These are phyloP conservation scores for Lasioglossum morio DNA, from an alignment of 2,888 invertebrate species.

Conservation along the genomic window DNA sequence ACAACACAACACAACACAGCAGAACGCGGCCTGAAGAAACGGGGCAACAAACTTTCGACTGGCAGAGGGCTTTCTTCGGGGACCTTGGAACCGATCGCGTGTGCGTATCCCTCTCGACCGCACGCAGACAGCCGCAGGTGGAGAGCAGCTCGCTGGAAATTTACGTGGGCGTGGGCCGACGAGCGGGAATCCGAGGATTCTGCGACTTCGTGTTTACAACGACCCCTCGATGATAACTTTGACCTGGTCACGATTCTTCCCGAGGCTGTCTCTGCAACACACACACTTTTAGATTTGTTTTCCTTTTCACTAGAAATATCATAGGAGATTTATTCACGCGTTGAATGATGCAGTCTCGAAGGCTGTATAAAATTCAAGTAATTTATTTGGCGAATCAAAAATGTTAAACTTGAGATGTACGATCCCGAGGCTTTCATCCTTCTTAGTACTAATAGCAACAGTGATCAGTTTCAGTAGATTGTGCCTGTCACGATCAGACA, in stretches of 20 bases:
- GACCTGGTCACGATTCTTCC: not conserved
- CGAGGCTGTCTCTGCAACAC: not conserved
- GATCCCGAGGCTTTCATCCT: not conserved
- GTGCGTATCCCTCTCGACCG: slow-evolving; percentile 47
- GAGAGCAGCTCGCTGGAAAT: slow-evolving; percentile 28
- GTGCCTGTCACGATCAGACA: not conserved
- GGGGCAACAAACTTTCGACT: slow-evolving; percentile 74
- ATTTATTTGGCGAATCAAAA: not conserved
- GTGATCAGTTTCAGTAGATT: not conserved
- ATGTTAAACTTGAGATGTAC: not conserved
- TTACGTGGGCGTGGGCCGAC: slow-evolving; percentile 41
- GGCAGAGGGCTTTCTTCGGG: slow-evolving; percentile 65
- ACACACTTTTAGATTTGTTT: not conserved
- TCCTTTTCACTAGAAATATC: not conserved
- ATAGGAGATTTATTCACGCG: not conserved
- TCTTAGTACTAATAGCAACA: not conserved
- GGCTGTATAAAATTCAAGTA: not conserved
- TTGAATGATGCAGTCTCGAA: not conserved
- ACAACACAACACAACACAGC: not conserved
- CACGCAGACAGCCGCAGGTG: slow-evolving; percentile 59
- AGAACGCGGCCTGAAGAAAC: slow-evolving; percentile 49
- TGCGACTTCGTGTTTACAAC: slow-evolving; percentile 32
- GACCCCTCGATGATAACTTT: not conserved
- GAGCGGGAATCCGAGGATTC: slow-evolving; percentile 30
- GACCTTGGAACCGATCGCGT: slow-evolving; percentile 72